Evolutionary conservation across 2,113 vertebrate genomes (phyloP), one percentile per base, ranked within the genome.

Genomic region (Poicephalus gulielmi): DNA sequence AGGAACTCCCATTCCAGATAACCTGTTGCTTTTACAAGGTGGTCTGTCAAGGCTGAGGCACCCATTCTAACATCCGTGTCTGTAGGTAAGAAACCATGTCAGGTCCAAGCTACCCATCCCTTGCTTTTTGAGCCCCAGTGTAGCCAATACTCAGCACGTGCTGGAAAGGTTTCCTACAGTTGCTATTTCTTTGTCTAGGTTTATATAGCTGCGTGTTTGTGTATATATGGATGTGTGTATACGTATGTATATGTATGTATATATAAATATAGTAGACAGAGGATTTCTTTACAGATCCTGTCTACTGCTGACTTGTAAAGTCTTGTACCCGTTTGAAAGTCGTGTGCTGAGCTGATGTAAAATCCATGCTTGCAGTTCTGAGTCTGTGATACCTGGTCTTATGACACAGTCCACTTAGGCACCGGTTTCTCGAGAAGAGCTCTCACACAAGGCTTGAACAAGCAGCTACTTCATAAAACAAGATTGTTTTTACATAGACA

Each of bases 321-420:
- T 15, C 76, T 43, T 27, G 37, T 15, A 22, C n/a, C 20, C 13
- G 0, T n/a, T 35, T 33, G 19, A 1, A 39, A 35, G 23, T 1
- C 22, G 20, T 22, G 19, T 37, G 62, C 81, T 71, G 78, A 60
- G 82, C 47, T 69, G 67, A 27, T 55, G 41, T 24, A 16, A 55
- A 67, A 35, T 8, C 17, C 4, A 1, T 1, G 0, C 57, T 41
- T 17, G 23, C 17, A 22, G 62, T 44, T 35, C 55, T 30, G 5
- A 4, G 43, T 13, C 50, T 3, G 0, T 22, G 33, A 15, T 69
- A 19, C 47, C 33, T 39, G 9, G 24, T 43, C 35, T 46, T 41
- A 13, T 24, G 77, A n/a, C 64, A 55, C 41, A 8, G 3, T 9
- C 30, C 27, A 1, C 33, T 62, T 35, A 6, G 35, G 87, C 62